A percentile compares a stretch with the other conserved stretches of the same genome.
Conservation (phyloP, 2,113 vertebrate genomes). For the Glaucidium brasilianum region DNA sequence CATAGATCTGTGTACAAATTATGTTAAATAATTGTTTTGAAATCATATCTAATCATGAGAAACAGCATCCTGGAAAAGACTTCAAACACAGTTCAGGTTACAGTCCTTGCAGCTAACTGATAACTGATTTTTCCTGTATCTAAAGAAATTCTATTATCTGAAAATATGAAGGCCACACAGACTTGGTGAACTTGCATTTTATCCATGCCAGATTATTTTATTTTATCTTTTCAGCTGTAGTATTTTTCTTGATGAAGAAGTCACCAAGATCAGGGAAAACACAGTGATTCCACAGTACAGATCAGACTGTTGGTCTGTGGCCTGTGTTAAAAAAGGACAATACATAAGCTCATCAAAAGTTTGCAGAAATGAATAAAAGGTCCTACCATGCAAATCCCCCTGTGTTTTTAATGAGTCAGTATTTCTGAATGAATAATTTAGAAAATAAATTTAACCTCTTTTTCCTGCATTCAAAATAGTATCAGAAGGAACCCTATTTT, state of each 20-base stretch:
- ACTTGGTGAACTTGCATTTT: neutral
- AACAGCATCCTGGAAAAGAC: neutral
- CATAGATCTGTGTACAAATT: neutral
- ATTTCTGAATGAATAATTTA: conserved; percentile 19
- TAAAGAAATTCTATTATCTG: neutral
- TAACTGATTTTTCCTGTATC: neutral
- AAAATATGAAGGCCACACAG: neutral
- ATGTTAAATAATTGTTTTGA: conserved; percentile 25
- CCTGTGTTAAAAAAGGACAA: neutral
- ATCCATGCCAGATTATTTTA: neutral
- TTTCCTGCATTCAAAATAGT: neutral
- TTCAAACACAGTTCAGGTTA: neutral
- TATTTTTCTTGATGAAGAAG: neutral
- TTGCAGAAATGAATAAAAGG: neutral
- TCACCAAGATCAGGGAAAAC: neutral
- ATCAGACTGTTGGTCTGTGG: neutral
- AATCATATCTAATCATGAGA: neutral
- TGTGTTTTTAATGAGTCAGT: neutral
- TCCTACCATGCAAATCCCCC: neutral
- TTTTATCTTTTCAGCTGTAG: neutral
- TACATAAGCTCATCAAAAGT: neutral
- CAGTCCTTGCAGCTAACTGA: neutral
- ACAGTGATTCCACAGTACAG: neutral
- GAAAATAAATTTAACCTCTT: neutral
- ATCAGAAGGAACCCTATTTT: neutral